These are phyloP conservation scores for Rissa tridactyla DNA, from an alignment of 2,113 vertebrate species.

Conservation along the genomic window DNA sequence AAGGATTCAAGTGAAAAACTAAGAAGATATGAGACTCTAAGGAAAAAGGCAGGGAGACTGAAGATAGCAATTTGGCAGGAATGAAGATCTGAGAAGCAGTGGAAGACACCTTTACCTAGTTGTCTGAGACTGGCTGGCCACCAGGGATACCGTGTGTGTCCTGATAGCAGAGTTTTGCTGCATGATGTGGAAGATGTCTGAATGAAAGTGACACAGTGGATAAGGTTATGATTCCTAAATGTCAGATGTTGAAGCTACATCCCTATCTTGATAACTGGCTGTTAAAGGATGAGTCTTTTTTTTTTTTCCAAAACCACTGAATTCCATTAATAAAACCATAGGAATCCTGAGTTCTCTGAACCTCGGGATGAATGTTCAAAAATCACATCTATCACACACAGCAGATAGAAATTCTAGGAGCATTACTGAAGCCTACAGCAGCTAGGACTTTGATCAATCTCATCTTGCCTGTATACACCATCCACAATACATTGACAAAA, in stretches of 20 bases:
- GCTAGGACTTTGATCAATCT: background rate
- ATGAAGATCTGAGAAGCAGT: background rate
- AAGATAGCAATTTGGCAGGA: background rate
- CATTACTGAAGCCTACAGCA: background rate
- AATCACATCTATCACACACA: accelerated
- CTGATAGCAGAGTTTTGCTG: background rate
- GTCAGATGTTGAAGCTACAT: background rate
- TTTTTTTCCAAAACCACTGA: background rate
- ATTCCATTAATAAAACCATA: background rate
- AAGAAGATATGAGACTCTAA: background rate
- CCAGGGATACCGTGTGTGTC: background rate
- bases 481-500: background rate
- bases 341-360: background rate
- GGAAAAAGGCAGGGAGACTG: background rate
- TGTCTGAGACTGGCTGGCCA: background rate
- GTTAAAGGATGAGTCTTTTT: background rate
- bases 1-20: background rate
- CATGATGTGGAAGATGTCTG: background rate
- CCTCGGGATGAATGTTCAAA: background rate
- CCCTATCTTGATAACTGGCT: background rate
- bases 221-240: background rate
- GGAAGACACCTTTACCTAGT: background rate
- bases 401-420: background rate
- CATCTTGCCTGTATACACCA: background rate
- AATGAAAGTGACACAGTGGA: background rate